A percentile compares a stretch with the other conserved stretches of the same genome.
Conservation (phyloP, 2,797 vertebrate species). For the Fundulus diaphanus region DNA sequence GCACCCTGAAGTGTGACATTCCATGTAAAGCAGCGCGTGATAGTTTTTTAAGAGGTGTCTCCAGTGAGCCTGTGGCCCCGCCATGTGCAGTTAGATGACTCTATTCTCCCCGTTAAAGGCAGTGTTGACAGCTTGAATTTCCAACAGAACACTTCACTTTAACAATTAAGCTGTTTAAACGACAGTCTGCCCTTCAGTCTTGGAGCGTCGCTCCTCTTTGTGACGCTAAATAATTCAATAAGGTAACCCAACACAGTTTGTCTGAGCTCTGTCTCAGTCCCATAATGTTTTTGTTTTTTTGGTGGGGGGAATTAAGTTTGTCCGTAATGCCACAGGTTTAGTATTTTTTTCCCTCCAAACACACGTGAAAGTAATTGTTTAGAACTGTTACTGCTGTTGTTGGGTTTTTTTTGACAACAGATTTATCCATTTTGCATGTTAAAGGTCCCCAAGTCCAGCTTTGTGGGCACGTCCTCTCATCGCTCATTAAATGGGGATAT, state of each 20-base stretch:
- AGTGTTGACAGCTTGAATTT: slow-evolving; percentile 58
- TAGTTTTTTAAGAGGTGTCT: slow-evolving; percentile 75
- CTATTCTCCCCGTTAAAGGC: slow-evolving; percentile 38
- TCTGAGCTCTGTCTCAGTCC: slow-evolving; percentile 11
- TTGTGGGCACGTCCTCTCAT: background rate
- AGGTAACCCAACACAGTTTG: slow-evolving; percentile 18
- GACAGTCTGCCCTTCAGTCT: slow-evolving; percentile 26
- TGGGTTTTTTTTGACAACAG: background rate
- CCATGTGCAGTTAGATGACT: slow-evolving; percentile 54
- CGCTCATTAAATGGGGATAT: background rate
- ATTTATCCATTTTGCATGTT: background rate
- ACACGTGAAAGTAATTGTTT: slow-evolving; percentile 1
- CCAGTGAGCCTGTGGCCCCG: slow-evolving; percentile 41
- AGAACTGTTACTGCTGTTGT: background rate
- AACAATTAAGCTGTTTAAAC: slow-evolving; percentile 46
- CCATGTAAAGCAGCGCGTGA: slow-evolving; percentile 61
- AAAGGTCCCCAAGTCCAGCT: background rate
- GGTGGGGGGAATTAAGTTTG: background rate
- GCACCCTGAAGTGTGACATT: slow-evolving; percentile 65
- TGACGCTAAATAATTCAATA: slow-evolving; percentile 37
- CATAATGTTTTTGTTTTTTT: slow-evolving; percentile 9
- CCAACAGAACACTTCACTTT: slow-evolving; percentile 28
- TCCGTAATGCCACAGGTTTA: slow-evolving; percentile 5
- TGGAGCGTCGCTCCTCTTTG: slow-evolving; percentile 12
- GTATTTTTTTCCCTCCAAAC: background rate